Evolutionary conservation across 2,888 invertebrate genomes (phyloP).

Genomic region (Tanytarsus gracilentus): DNA sequence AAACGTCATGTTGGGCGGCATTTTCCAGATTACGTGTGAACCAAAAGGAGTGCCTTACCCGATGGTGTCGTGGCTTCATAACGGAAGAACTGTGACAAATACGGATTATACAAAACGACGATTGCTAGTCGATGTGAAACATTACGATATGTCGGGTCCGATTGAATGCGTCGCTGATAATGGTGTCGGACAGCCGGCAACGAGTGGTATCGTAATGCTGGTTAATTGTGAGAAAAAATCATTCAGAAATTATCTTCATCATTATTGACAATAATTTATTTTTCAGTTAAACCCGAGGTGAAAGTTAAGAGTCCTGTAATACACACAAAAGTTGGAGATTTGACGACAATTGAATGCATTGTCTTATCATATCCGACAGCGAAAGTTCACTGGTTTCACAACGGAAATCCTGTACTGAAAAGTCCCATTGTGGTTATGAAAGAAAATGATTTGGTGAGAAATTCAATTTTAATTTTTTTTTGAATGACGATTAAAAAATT

Average conservation of each 20-base stretch:
- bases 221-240: constrained; percentile 55
- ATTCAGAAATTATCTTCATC: not conserved
- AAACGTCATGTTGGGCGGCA: constrained; percentile 63
- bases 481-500: too few relatives aligned
- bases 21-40: constrained; percentile 64
- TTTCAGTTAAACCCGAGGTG: constrained; percentile 64
- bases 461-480: not conserved
- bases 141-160: constrained; percentile 56
- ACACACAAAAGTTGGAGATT: constrained; percentile 62
- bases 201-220: constrained; percentile 55
- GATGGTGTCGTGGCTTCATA: constrained; percentile 58
- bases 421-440: constrained; percentile 40
- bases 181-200: constrained; percentile 62
- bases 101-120: constrained; percentile 37
- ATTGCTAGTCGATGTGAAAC: constrained; percentile 41
- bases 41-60: constrained; percentile 64
- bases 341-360: constrained; percentile 59
- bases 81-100: constrained; percentile 40
- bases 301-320: constrained; percentile 56
- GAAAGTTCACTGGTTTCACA: constrained; percentile 57
- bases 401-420: constrained; percentile 48
- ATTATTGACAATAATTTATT: not conserved
- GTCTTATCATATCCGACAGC: constrained; percentile 63
- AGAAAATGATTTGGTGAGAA: constrained; percentile 41
- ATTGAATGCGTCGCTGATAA: constrained; percentile 67